Percentiles rank a stretch among this genome's conserved stretches.
These are phyloP conservation scores for Uromys caudimaculatus DNA, from an alignment of 2,797 vertebrate species.

Conservation along the genomic window DNA sequence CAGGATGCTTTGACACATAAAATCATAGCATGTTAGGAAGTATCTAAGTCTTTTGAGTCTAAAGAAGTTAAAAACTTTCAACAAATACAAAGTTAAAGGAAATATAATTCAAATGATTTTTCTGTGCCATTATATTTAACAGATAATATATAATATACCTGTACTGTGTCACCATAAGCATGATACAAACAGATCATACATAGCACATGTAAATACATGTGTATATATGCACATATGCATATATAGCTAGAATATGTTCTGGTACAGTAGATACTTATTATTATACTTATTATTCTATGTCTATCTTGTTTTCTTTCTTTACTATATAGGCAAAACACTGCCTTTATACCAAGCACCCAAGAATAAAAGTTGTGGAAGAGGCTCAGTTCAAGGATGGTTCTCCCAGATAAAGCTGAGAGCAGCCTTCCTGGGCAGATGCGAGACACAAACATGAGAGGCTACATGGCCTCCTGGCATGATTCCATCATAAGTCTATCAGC, in stretches of 20 bases:
- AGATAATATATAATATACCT: background rate
- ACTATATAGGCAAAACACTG: background rate
- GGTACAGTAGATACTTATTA: background rate
- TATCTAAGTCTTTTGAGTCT: background rate
- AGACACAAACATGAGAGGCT: background rate
- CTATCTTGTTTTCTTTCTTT: background rate
- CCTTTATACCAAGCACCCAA: background rate
- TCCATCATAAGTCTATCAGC: background rate
- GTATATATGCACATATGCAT: background rate
- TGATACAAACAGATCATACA: background rate
- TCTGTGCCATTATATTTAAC: background rate
- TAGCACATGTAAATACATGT: background rate
- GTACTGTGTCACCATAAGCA: background rate
- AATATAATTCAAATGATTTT: background rate
- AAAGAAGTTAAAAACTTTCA: background rate
- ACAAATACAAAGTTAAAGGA: conserved; percentile 9
- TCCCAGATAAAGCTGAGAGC: background rate
- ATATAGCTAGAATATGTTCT: background rate
- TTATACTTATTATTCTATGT: background rate
- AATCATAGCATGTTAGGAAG: background rate
- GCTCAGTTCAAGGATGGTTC: background rate
- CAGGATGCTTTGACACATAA: conserved; percentile 17
- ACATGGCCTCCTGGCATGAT: background rate
- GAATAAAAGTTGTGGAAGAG: background rate
- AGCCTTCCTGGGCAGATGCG: background rate